A percentile compares a stretch with the other conserved stretches of the same genome.
Conservation (phyloP, 2,888 invertebrate species). For the Apoda limacodes region DNA sequence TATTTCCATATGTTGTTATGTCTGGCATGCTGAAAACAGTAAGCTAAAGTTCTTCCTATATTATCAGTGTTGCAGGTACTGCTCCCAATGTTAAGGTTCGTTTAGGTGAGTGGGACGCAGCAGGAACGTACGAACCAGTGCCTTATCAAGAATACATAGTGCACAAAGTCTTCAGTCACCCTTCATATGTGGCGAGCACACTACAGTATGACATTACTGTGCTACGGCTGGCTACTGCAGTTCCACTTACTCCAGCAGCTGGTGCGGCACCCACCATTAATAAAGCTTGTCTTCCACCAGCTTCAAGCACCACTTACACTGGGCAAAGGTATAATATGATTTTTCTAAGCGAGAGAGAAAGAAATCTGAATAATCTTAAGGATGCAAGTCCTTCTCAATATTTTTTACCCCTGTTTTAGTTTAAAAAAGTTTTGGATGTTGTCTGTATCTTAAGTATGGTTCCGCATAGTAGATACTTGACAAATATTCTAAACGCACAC, state of each 20-base stretch:
- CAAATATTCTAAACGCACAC: too few species aligned
- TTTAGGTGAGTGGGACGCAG: slow-evolving; percentile 82
- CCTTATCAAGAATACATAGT: slow-evolving; percentile 74
- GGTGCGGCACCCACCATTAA: slow-evolving; percentile 69
- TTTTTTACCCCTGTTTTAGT: too few species aligned
- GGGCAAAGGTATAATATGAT: slow-evolving; percentile 69
- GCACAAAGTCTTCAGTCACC: slow-evolving; percentile 69
- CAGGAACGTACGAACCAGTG: slow-evolving; percentile 72
- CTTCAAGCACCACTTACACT: slow-evolving; percentile 38
- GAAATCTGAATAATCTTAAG: too few species aligned
- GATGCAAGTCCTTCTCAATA: too few species aligned
- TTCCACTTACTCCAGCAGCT: slow-evolving; percentile 54
- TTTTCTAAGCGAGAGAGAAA: too few species aligned
- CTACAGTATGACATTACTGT: slow-evolving; percentile 87
- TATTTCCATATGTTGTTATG: too few species aligned
- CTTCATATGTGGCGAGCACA: slow-evolving; percentile 77
- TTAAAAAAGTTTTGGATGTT: too few species aligned
- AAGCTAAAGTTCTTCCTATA: too few species aligned
- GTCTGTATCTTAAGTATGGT: too few species aligned
- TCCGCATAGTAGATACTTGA: too few species aligned
- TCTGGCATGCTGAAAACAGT: too few species aligned
- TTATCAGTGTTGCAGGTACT: slow-evolving; percentile 55
- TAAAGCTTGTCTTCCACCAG: slow-evolving; percentile 71
- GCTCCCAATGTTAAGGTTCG: slow-evolving; percentile 73
- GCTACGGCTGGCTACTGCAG: slow-evolving; percentile 72